These are phyloP conservation scores for Trachemys scripta DNA, from an alignment of 2,113 vertebrate genomes.

Conservation along the genomic window DNA sequence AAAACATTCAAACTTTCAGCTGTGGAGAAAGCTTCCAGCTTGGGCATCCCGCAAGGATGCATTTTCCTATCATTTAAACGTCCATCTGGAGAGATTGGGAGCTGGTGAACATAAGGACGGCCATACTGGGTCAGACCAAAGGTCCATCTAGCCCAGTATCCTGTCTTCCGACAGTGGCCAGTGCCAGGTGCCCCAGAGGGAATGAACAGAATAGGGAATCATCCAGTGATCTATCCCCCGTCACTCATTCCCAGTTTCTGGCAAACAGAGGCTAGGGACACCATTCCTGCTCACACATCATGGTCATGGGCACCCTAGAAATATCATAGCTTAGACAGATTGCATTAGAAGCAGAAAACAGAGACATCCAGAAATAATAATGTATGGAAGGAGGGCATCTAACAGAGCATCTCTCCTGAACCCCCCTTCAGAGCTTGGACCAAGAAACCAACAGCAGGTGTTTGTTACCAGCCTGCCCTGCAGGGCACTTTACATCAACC, in stretches of 20 bases:
- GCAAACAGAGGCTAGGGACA: too few relatives aligned
- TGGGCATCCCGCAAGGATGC: neutral
- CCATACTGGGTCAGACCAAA: too few relatives aligned
- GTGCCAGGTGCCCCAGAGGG: too few relatives aligned
- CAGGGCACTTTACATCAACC: neutral
- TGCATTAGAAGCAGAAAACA: neutral
- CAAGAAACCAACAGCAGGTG: neutral
- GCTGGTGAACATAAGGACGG: neutral
- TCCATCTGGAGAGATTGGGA: neutral
- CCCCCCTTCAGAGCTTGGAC: neutral
- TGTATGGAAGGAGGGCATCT: neutral
- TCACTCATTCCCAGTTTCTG: too few relatives aligned
- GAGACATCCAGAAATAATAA: neutral
- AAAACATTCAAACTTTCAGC: neutral
- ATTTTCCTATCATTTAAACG: neutral
- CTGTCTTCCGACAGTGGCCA: too few relatives aligned
- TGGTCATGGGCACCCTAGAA: neutral
- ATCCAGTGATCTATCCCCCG: too few relatives aligned
- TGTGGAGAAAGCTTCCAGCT: neutral
- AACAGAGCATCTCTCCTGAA: neutral
- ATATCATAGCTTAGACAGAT: neutral
- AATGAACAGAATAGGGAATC: too few relatives aligned
- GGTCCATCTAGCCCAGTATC: too few relatives aligned
- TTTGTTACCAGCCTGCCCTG: neutral
- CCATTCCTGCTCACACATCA: neutral